Percentiles rank a stretch among this genome's conserved stretches.
Evolutionary conservation across 2,888 invertebrate species (phyloP).

Genomic region (Archips crataeganus): DNA sequence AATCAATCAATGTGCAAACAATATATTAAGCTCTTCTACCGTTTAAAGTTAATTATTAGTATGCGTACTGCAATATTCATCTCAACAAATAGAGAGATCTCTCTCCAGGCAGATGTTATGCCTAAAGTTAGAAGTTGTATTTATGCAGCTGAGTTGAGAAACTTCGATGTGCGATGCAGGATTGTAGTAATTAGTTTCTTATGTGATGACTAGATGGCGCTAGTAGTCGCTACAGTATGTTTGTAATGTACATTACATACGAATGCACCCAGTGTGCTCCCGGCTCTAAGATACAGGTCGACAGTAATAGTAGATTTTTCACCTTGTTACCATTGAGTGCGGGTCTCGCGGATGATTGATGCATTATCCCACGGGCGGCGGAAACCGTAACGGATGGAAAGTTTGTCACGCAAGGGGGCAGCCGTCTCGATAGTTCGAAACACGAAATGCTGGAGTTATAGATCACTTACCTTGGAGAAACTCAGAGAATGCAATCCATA

Average conservation of each 20-base stretch:
- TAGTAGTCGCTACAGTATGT: too few species aligned
- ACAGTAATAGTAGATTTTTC: constrained; percentile 8
- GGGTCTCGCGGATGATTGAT: constrained; percentile 16
- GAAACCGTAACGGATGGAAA: constrained; percentile 34
- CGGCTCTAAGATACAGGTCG: not conserved
- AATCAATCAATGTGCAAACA: too few species aligned
- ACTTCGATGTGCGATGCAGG: too few species aligned
- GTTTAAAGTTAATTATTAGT: too few species aligned
- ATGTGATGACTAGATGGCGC: too few species aligned
- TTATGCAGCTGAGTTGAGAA: too few species aligned
- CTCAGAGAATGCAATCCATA: not conserved
- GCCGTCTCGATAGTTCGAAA: constrained; percentile 8
- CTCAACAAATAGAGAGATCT: too few species aligned
- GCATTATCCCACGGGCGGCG: constrained; percentile 30
- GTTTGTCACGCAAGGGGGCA: constrained; percentile 38
- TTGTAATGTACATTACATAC: not conserved
- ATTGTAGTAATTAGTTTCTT: too few species aligned
- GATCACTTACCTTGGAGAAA: not conserved
- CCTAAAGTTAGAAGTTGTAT: too few species aligned
- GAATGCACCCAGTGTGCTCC: not conserved
- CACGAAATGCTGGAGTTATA: constrained; percentile 21
- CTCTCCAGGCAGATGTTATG: too few species aligned
- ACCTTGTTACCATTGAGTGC: constrained; percentile 21
- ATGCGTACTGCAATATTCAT: too few species aligned
- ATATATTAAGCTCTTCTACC: too few species aligned